Evolutionary conservation across 2,888 invertebrate species (phyloP), one percentile per base, ranked within the genome.

Genomic region (Chymomyza fuscimana): DNA sequence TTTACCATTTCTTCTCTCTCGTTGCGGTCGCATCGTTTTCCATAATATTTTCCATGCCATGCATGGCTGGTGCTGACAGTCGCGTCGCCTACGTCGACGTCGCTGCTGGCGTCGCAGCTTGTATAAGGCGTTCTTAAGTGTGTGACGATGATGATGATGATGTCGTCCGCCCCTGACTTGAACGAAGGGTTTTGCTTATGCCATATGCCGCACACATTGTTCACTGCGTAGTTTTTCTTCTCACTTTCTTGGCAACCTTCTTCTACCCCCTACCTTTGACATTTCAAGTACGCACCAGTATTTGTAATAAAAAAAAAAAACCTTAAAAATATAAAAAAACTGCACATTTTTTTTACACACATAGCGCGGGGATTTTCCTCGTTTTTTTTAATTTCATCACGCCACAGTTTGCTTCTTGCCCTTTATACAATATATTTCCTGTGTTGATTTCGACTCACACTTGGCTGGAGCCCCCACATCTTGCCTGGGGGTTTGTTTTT

Each of bases 241-340:
- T 5, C 58, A 58, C 29, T 58, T 58, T 22, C 58, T 29, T 12
- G 9, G 58, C 58, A 25, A 19, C 0, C 32, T 58, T 1, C 32
- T 32, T 7, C 32, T 4, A 32, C 12, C 15, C 36, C 60, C 32
- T 10, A 3, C 60, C 60, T 36, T 54, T 54, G 54, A 74, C 72
- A 72, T 70, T 76, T 85, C 79, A 78, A 83, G 86, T 82, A 85
- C 79, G 69, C 75, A 72, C 58, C 78, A 7, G 51, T 56, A 66
- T 69, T 60, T 63, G 62, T 36, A 59, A 58, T 58, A 32, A 29
- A 58, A 19, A 58, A 65, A 60, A 46, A 58, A 60, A 32, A 1
- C 25, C 2, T 32, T 1, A 32, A 32, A 32, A 32, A 32, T 32
- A 32, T 2, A 32, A 78, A 84, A 78, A 77, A 72, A 80, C 81